Conservation (phyloP, 2,888 invertebrate species). For the Cephalotes varians region DNA sequence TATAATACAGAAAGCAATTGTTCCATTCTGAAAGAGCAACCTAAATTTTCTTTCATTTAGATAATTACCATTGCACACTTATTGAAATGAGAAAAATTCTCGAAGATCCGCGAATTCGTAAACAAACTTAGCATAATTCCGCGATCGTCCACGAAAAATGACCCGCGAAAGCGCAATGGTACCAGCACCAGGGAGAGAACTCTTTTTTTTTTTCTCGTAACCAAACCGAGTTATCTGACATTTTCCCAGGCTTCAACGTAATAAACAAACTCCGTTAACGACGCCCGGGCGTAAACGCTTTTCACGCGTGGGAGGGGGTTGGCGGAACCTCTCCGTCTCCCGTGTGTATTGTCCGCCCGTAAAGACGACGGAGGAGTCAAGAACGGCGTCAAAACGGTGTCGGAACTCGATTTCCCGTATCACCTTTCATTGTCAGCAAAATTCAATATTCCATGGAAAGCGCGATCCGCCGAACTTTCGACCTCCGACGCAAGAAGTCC, state of each 20-base stretch:
- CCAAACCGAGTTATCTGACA: slow-evolving; percentile 22
- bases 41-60: not conserved
- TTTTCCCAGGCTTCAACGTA: slow-evolving; percentile 23
- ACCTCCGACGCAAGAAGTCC: slow-evolving; percentile 44
- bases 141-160: not conserved
- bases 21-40: no score
- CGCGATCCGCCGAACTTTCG: slow-evolving; percentile 46
- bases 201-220: slow-evolving; percentile 6
- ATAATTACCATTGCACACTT: not conserved
- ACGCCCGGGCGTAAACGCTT: not conserved
- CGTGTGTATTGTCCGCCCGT: slow-evolving; percentile 6
- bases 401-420: slow-evolving; percentile 50
- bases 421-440: slow-evolving; percentile 37
- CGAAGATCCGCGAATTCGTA: not conserved
- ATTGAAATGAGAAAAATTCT: not conserved
- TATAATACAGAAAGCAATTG: not conserved
- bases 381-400: not conserved
- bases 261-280: slow-evolving; percentile 48
- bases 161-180: not conserved
- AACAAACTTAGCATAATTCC: not conserved
- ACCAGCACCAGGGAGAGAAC: not conserved
- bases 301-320: not conserved
- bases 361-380: not conserved
- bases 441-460: slow-evolving; percentile 52
- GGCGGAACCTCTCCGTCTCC: not conserved